phyloP scores from a whole-genome alignment of 2,797 vertebrate species.

The Chrosomus eos region DNA sequence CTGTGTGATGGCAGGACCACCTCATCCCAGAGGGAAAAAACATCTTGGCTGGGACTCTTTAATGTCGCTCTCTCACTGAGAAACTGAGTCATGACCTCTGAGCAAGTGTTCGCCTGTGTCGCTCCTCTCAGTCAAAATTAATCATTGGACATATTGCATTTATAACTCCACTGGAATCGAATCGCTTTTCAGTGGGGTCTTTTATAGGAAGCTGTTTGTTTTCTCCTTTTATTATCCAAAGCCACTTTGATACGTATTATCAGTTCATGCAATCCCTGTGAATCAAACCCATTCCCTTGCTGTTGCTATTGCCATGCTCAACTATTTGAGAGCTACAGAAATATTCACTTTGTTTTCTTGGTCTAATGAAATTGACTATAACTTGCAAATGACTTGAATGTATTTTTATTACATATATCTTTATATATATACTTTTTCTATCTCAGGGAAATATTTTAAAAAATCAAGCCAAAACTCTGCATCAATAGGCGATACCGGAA shows the following conservation, averaged over 20 bases:
- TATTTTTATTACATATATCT: neutral
- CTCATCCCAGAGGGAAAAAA: slow-evolving; percentile 57
- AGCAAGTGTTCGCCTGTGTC: slow-evolving; percentile 53
- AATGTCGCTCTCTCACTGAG: slow-evolving; percentile 56
- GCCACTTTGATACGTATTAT: neutral
- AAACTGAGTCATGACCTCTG: slow-evolving; percentile 61
- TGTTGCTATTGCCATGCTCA: neutral
- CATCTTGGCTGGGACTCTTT: slow-evolving; percentile 61
- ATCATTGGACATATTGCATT: slow-evolving; percentile 38
- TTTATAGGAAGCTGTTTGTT: neutral
- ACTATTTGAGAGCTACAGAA: neutral
- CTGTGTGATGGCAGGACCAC: slow-evolving; percentile 62
- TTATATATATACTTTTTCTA: neutral
- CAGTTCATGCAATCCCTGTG: neutral
- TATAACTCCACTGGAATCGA: slow-evolving; percentile 42
- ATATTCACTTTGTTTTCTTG: neutral
- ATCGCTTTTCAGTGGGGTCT: neutral
- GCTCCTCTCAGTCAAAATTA: slow-evolving; percentile 50
- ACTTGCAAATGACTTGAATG: neutral
- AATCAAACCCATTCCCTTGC: neutral
- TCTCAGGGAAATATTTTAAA: neutral
- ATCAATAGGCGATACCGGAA: neutral
- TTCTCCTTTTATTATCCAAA: neutral
- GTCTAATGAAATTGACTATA: neutral
- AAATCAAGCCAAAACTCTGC: neutral